Evolutionary conservation across 2,797 vertebrate species (phyloP).

Genomic region (Sebastes cheni): DNA sequence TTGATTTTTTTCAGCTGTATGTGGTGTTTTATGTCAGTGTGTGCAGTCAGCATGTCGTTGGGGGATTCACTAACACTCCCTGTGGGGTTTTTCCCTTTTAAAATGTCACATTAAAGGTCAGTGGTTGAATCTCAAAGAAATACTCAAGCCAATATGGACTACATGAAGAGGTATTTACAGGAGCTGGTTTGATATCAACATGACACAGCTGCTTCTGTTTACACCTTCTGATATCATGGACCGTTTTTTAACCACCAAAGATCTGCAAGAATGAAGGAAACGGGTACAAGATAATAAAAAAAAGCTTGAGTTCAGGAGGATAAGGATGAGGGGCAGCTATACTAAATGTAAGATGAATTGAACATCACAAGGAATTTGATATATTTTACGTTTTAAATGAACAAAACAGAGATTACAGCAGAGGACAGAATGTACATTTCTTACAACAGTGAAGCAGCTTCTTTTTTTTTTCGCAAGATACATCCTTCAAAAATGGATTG

Average conservation of each 20-base stretch:
- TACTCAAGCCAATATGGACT: neutral
- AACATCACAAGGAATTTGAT: conserved; percentile 11
- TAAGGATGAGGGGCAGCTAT: neutral
- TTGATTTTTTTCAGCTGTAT: neutral
- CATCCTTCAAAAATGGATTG: neutral
- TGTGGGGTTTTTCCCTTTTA: conserved; percentile 33
- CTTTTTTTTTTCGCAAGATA: neutral
- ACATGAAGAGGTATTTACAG: neutral
- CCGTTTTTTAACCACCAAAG: neutral
- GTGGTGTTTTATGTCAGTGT: neutral
- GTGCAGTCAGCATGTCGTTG: conserved; percentile 27
- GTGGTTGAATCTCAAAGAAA: conserved; percentile 33
- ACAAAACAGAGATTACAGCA: conserved; percentile 28
- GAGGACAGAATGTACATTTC: conserved; percentile 18
- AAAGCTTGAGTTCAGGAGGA: neutral
- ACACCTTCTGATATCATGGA: neutral
- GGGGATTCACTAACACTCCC: conserved; percentile 40
- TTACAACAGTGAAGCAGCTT: neutral
- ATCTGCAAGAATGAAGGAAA: neutral
- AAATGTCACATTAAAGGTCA: conserved; percentile 72
- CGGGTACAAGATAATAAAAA: neutral
- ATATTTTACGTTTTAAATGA: conserved; percentile 26
- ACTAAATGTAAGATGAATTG: neutral
- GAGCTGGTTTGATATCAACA: neutral
- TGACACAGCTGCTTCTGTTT: neutral